Evolutionary conservation across 2,888 invertebrate genomes (phyloP).

Genomic region (Atethmia centrago): DNA sequence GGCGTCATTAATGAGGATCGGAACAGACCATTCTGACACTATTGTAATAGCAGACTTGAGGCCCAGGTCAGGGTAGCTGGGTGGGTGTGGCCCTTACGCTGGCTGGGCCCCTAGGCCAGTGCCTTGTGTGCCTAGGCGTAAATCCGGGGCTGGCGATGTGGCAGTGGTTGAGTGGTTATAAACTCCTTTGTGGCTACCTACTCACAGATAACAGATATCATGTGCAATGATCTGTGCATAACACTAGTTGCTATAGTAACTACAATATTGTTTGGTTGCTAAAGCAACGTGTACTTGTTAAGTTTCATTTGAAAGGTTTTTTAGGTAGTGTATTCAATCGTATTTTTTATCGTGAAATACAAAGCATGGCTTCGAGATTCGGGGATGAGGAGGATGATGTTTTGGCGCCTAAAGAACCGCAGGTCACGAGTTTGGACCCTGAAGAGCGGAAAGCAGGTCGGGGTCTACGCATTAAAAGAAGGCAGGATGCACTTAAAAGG

Average conservation of each 20-base stretch:
- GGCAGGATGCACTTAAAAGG: constrained; percentile 91
- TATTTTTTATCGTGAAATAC: constrained; percentile 21
- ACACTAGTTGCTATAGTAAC: constrained; percentile 41
- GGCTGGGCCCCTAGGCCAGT: no score
- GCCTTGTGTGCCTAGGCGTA: no score
- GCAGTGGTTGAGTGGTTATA: neutral
- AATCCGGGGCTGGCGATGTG: no score
- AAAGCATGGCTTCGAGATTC: constrained; percentile 75
- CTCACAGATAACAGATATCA: neutral
- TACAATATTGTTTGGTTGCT: constrained; percentile 19
- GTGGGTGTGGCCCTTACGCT: no score
- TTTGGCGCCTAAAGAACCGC: constrained; percentile 89
- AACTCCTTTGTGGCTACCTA: neutral
- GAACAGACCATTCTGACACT: no score
- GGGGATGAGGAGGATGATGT: constrained; percentile 86
- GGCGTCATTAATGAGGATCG: no score
- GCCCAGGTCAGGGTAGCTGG: no score
- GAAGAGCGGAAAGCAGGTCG: constrained; percentile 93
- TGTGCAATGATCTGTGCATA: constrained; percentile 1
- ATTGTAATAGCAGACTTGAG: no score
- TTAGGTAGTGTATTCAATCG: constrained; percentile 14
- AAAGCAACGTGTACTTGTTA: constrained; percentile 29
- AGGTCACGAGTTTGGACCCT: constrained; percentile 91
- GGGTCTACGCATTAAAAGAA: constrained; percentile 92
- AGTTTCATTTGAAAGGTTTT: constrained; percentile 33